Conservation (phyloP, 1,140 invertebrate genomes). For the Platyscapa corneri region DNA sequence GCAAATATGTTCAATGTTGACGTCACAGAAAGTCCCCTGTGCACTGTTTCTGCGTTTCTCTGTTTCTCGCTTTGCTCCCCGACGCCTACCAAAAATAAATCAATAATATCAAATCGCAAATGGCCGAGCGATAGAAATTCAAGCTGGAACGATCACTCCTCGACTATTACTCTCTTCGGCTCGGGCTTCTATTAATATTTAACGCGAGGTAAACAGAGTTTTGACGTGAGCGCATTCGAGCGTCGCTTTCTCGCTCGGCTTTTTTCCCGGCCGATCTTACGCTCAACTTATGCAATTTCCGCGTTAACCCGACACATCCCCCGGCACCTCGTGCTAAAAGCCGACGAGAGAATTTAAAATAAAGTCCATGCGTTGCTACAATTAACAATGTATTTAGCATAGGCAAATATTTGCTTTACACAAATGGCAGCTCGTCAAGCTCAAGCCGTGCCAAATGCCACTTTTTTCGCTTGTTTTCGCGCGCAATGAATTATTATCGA, state of each 20-base stretch:
- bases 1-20: not conserved
- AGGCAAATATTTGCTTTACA: not conserved
- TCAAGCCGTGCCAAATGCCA: not conserved
- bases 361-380: not conserved
- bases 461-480: not conserved
- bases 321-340: not conserved
- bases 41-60: not conserved
- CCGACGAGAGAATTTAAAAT: not conserved
- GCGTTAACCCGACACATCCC: not conserved
- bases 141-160: not conserved
- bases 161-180: not conserved
- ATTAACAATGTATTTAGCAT: not conserved
- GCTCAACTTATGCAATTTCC: not conserved
- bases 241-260: no score
- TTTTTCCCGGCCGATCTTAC: not conserved
- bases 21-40: not conserved
- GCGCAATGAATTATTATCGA: not conserved
- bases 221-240: not conserved
- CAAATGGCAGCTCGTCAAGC: not conserved
- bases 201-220: not conserved
- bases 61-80: not conserved
- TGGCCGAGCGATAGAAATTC: not conserved
- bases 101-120: not conserved
- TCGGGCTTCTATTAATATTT: no score
- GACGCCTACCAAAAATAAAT: not conserved